These are phyloP conservation scores for Agrilus biguttatus DNA, from an alignment of 2,888 invertebrate genomes.

Conservation along the genomic window DNA sequence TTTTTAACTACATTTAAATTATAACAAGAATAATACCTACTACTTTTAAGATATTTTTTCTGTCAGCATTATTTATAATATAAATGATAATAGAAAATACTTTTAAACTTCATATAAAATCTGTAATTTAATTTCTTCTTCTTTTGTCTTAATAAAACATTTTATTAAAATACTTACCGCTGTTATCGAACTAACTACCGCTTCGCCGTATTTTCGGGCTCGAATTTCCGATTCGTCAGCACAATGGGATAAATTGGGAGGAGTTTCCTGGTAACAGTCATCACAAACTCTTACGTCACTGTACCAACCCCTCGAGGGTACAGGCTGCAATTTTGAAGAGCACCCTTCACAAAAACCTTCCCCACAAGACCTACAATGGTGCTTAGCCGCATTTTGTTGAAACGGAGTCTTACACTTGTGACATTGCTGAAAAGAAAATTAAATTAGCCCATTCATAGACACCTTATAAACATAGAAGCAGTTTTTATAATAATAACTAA, in stretches of 20 bases:
- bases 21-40: no score
- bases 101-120: no score
- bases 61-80: no score
- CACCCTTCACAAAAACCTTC: constrained; percentile 66
- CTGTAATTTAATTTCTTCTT: no score
- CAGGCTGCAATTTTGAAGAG: constrained; percentile 48
- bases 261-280: constrained; percentile 37
- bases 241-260: constrained; percentile 20
- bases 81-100: no score
- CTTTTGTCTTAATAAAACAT: no score
- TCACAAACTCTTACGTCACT: constrained; percentile 61
- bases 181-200: constrained; percentile 53
- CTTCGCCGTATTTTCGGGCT: constrained; percentile 53
- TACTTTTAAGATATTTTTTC: no score
- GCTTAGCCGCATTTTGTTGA: constrained; percentile 42
- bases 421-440: constrained; percentile 40
- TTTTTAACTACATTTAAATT: no score
- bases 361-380: constrained; percentile 67
- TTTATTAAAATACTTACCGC: constrained; percentile 25
- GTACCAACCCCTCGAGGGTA: constrained; percentile 59
- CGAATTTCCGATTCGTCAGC: constrained; percentile 32
- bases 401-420: constrained; percentile 46
- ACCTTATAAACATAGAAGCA: neutral
- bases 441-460: neutral
- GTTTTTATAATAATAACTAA: neutral